Evolutionary conservation across 2,888 invertebrate genomes (phyloP), one percentile per base, ranked within the genome.

Genomic region (Frankliniella intonsa): DNA sequence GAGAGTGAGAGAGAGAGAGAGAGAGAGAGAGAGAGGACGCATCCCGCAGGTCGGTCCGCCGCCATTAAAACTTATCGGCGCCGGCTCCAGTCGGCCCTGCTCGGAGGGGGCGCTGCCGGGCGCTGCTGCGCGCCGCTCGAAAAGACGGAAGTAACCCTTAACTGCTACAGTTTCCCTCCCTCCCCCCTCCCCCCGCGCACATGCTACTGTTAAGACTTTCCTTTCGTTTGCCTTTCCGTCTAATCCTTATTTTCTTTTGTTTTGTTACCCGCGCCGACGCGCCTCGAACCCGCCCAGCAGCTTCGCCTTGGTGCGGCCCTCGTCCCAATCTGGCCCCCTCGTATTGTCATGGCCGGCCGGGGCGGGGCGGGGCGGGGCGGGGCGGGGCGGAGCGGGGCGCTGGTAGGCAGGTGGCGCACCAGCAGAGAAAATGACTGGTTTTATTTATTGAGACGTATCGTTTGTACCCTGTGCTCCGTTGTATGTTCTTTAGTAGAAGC

Each of bases 31-130:
- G 14, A 17, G 14, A 55, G 62, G 14, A 19, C 62, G 62, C 62
- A 62, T 7, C 62, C 62, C 62, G 14, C 11, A 14, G 62, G 11
- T 62, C 14, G 62, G 62, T 62, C 62, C 62, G 25, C 25, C 69
- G 25, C 25, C 69, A 76, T 76, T 76, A 76, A 76, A 76, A 76
- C 69, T 76, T 76, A 76, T 76, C 25, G 69, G 69, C 69, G 69
- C 25, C 69, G 62, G 62, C 62, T 62, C 62, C 62, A n/a, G 38
- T 38, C 38, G 38, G 38, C 38, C 3, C 38, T 38, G 38, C 38
- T 38, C 38, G 38, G 38, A 38, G 5, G 38, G 38, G 38, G n/a
- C n/a, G n/a, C n/a, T n/a, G n/a, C n/a, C n/a, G n/a, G 5, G 38
- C 38, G 38, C 38, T 38, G 38, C 38, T 38, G 38, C 38, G 38